phyloP scores from a whole-genome alignment of 2,113 vertebrate species.

The Neolamprologus ventralis region DNA sequence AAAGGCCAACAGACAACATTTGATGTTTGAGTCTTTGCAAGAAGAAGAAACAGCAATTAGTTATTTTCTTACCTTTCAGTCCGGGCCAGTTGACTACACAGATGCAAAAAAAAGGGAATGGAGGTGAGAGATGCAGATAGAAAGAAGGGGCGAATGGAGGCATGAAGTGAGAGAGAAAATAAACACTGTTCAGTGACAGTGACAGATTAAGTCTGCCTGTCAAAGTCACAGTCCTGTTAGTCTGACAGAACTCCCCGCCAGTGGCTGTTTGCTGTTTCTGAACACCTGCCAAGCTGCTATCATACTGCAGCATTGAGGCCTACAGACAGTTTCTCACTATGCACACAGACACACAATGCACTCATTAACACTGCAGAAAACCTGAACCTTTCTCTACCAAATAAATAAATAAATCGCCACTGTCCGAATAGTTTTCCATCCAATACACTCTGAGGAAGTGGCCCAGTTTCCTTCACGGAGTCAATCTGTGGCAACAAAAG shows the following conservation, averaged over 20 bases:
- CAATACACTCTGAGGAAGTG: not conserved
- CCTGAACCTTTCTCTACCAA: not conserved
- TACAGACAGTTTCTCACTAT: not conserved
- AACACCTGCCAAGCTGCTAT: slow-evolving; percentile 16
- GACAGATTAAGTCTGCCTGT: slow-evolving; percentile 20
- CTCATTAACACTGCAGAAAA: not conserved
- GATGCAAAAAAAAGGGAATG: not conserved
- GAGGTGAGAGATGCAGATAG: not conserved
- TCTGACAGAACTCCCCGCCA: slow-evolving; percentile 10
- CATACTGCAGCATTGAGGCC: slow-evolving; percentile 8
- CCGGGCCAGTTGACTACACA: slow-evolving; percentile 58
- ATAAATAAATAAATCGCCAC: not conserved
- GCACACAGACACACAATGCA: not conserved
- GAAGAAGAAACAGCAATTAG: not conserved
- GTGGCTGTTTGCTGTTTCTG: not conserved
- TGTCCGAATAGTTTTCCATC: not conserved
- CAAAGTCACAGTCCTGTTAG: slow-evolving; percentile 3
- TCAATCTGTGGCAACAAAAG: slow-evolving; percentile 2
- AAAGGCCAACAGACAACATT: not conserved
- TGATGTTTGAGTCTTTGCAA: not conserved
- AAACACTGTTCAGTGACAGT: slow-evolving; percentile 16
- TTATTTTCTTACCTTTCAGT: slow-evolving; percentile 57
- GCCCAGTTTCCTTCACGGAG: not conserved
- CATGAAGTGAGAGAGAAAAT: slow-evolving; percentile 15
- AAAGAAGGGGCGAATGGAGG: not conserved